A percentile compares a stretch with the other conserved stretches of the same genome.
Evolutionary conservation across 2,113 vertebrate species (phyloP).

Genomic region (Conger conger): DNA sequence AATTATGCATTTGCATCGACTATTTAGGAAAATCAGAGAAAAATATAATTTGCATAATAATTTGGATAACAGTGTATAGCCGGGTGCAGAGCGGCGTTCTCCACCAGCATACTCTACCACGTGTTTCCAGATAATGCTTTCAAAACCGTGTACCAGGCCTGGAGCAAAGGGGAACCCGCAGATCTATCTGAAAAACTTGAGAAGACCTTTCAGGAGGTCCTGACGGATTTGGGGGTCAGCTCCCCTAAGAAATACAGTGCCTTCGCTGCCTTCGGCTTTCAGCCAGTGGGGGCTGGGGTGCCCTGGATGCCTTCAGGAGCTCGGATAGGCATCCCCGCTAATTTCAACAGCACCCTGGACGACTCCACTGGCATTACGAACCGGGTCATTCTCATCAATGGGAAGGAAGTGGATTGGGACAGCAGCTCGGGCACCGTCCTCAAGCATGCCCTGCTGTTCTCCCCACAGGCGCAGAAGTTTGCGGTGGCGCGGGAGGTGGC

Average conservation of each 20-base stretch:
- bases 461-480: slow-evolving; percentile 81
- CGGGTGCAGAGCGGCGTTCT: slow-evolving; percentile 80
- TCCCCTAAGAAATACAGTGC: slow-evolving; percentile 65
- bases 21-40: too few species aligned
- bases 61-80: too few species aligned
- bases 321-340: slow-evolving; percentile 82
- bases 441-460: slow-evolving; percentile 76
- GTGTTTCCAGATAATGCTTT: slow-evolving; percentile 74
- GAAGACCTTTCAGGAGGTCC: slow-evolving; percentile 74
- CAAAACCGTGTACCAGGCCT: slow-evolving; percentile 81
- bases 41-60: too few species aligned
- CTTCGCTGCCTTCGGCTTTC: slow-evolving; percentile 86
- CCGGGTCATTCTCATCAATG: slow-evolving; percentile 73
- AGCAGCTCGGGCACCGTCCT: slow-evolving; percentile 68
- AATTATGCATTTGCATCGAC: too few species aligned
- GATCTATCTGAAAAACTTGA: slow-evolving; percentile 64
- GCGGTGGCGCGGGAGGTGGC: slow-evolving; percentile 81
- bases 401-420: slow-evolving; percentile 78
- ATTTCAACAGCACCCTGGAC: slow-evolving; percentile 72
- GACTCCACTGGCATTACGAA: slow-evolving; percentile 67
- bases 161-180: slow-evolving; percentile 74
- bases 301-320: slow-evolving; percentile 80
- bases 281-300: slow-evolving; percentile 83
- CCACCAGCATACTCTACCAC: slow-evolving; percentile 78
- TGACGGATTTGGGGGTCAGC: slow-evolving; percentile 67